Conservation (phyloP, 2,797 vertebrate genomes). For the Coracias cyanogaster region DNA sequence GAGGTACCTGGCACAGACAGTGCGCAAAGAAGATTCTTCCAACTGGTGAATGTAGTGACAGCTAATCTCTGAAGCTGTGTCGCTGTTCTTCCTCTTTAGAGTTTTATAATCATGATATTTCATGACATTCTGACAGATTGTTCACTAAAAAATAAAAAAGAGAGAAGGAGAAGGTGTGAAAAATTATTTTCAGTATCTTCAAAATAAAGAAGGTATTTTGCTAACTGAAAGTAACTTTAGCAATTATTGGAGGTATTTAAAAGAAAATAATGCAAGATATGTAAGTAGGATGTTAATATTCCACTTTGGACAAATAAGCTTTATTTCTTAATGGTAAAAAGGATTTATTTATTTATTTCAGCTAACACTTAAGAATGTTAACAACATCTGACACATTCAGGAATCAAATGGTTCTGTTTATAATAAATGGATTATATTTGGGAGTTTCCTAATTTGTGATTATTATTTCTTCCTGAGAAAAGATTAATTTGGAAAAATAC, state of each 20-base stretch:
- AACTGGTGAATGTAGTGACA: not conserved
- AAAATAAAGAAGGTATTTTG: not conserved
- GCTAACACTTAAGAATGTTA: not conserved
- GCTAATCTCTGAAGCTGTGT: not conserved
- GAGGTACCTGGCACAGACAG: not conserved
- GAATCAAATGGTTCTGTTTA: not conserved
- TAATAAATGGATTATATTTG: not conserved
- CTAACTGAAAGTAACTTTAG: not conserved
- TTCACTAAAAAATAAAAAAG: not conserved
- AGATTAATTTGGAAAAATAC: not conserved
- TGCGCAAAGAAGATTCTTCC: not conserved
- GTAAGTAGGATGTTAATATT: not conserved
- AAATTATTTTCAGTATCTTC: not conserved
- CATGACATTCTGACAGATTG: not conserved
- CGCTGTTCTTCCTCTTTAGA: not conserved
- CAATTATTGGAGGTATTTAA: not conserved
- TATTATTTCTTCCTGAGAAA: not conserved
- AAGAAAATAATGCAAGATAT: not conserved
- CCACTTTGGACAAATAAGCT: not conserved
- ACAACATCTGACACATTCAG: not conserved
- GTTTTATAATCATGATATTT: not conserved
- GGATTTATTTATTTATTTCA: not conserved
- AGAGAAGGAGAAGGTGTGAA: not conserved
- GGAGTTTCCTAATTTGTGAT: rapidly evolving
- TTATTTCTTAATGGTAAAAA: not conserved